A percentile compares a stretch with the other conserved stretches of the same genome.
These are phyloP conservation scores for Caenorhabditis sp. DNA, from an alignment of 2,888 invertebrate genomes.

Conservation along the genomic window DNA sequence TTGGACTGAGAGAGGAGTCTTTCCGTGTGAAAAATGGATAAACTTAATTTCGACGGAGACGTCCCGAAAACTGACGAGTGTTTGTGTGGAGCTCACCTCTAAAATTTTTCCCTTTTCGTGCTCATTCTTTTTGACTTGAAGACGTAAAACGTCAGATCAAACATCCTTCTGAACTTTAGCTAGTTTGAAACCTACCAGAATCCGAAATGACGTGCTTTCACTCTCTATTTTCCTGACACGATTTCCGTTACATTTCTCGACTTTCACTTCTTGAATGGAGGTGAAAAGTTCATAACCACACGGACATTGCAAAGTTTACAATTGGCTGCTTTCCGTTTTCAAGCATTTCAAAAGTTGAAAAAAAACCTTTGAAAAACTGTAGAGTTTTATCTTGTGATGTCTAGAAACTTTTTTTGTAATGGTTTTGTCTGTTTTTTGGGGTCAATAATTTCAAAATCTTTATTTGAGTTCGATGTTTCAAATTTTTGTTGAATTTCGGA, in stretches of 20 bases:
- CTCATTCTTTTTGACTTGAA: conserved; percentile 1
- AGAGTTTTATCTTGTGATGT: too few species aligned
- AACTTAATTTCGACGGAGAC: conserved; percentile 50
- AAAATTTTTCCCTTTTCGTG: conserved; percentile 1
- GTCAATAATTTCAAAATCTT: too few species aligned
- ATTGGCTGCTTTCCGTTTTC: background rate
- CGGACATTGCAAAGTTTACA: background rate
- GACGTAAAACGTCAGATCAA: conserved; percentile 9
- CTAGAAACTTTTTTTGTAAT: too few species aligned
- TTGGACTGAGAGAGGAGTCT: background rate
- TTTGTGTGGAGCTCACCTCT: conserved; percentile 20
- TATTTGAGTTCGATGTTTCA: too few species aligned
- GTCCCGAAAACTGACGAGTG: conserved; percentile 31
- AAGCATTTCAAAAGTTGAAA: too few species aligned
- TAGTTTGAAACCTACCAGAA: background rate
- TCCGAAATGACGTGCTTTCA: conserved; percentile 31
- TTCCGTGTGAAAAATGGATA: conserved; percentile 37
- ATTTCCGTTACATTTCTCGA: conserved; percentile 23
- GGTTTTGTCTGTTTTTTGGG: too few species aligned
- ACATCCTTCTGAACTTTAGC: conserved; percentile 19
- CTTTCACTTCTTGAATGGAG: conserved; percentile 30
- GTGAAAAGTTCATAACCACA: conserved; percentile 18
- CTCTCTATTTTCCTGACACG: conserved; percentile 1
- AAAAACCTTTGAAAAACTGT: too few species aligned
- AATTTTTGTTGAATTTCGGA: too few species aligned